Conservation (phyloP, 2,888 invertebrate species). For the Amphipyra tragopoginis region DNA sequence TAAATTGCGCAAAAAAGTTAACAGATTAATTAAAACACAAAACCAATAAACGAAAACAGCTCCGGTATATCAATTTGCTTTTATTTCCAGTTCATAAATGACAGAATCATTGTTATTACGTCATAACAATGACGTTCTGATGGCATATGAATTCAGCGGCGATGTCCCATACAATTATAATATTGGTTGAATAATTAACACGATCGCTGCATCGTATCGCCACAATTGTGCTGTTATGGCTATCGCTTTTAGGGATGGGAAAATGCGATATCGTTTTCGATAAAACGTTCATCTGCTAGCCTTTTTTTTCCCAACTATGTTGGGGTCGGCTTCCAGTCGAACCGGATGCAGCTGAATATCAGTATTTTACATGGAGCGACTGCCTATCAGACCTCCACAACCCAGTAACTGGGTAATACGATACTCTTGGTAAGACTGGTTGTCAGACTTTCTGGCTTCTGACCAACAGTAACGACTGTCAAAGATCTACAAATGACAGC, state of each 20-base stretch:
- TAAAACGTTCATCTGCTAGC: conserved; percentile 8
- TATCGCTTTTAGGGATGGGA: conserved; percentile 54
- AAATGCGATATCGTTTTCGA: conserved; percentile 41
- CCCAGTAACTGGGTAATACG: too few relatives aligned
- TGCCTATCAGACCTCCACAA: too few relatives aligned
- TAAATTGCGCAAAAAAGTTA: not conserved
- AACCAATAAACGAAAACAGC: conserved; percentile 16
- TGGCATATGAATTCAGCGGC: conserved; percentile 43
- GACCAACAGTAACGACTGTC: too few relatives aligned
- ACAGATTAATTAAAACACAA: conserved; percentile 9
- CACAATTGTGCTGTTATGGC: conserved; percentile 63
- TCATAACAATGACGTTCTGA: conserved; percentile 29
- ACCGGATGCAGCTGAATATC: too few relatives aligned
- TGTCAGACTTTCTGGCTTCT: too few relatives aligned
- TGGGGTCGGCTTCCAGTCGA: too few relatives aligned
- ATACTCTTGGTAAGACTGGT: too few relatives aligned
- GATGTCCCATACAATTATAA: conserved; percentile 56
- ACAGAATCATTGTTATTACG: conserved; percentile 38
- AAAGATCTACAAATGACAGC: too few relatives aligned
- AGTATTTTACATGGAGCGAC: too few relatives aligned
- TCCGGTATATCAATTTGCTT: conserved; percentile 23
- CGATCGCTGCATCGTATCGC: conserved; percentile 65
- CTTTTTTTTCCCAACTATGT: too few relatives aligned
- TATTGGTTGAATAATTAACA: conserved; percentile 79
- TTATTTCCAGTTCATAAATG: conserved; percentile 53